These are phyloP conservation scores for Balearica regulorum DNA, from an alignment of 2,797 vertebrate genomes.

Conservation along the genomic window DNA sequence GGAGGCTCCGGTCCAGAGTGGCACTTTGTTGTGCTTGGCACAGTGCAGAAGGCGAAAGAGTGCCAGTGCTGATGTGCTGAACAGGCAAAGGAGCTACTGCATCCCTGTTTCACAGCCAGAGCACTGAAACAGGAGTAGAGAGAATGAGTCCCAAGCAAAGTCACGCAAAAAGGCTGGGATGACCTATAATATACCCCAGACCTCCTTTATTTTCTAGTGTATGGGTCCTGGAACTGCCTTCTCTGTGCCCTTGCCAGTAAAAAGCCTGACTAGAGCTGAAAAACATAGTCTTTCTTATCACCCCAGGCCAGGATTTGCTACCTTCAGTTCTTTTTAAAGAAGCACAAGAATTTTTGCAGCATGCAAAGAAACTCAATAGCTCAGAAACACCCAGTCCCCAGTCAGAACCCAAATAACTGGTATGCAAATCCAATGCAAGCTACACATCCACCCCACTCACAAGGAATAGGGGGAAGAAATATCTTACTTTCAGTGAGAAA, in stretches of 20 bases:
- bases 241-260: neutral
- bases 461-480: neutral
- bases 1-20: neutral
- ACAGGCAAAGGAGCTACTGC: neutral
- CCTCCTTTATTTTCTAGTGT: neutral
- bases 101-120: neutral
- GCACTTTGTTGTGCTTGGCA: slow-evolving; percentile 3
- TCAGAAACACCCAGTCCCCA: neutral
- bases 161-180: neutral
- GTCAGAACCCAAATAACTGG: neutral
- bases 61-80: neutral
- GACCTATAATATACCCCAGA: neutral
- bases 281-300: neutral
- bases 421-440: neutral
- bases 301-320: neutral
- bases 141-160: neutral
- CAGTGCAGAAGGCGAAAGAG: neutral
- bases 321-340: neutral
- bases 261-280: neutral
- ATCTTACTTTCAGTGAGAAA: neutral
- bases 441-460: neutral
- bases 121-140: neutral
- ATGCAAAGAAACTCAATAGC: neutral
- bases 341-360: neutral
- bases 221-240: neutral